Base-by-base conservation (phyloP, 1,140 invertebrate species). In the Polyergus mexicanus region DNA sequence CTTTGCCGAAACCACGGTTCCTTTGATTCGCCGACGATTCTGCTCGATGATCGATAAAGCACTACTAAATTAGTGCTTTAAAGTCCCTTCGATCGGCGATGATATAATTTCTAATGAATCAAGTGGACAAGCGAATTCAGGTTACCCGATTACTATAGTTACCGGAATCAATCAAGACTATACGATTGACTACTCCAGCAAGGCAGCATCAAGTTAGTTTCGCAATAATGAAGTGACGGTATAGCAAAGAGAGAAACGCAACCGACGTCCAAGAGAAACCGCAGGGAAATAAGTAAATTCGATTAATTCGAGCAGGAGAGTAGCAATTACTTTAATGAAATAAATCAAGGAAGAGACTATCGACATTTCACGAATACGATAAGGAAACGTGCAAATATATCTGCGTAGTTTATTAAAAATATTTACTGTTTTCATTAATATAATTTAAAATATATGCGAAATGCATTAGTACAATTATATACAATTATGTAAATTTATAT, bases 41-140 rank as follows among this genome's bases (percentile, higher is more conserved):
- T 65, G 51, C 65, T 60, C 22, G 51, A 81, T 11, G 63, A 88
- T 72, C 76, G 35, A 86, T 86, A 62, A 66, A 11, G 1, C 32
- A 22, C 32, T 76, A 38, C 65, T 86, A 81, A 88, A 86, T 89
- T 83, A 75, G 41, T 5, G 6, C 54, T 83, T 83, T 83, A 83
- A 83, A 62, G 13, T 58, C 44, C 60, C 51, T 41, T 56, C 16
- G n/a, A 47, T 13, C 11, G 22, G n/a, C 60, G 51, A 88, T 89
- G 65, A 89, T 86, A 71, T 86, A 88, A 89, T 88, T 89, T 83
- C 76, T 38, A 69, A 38, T 54, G 51, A 81, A 65, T 60, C 72
- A 60, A 75, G 60, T 86, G 84, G 58, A 54, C 68, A 65, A 65
- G 69, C 58, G 68, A 75, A 76, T 88, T 69, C 47, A 25, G 19